Percentiles rank a stretch among this genome's conserved stretches.
Conservation (phyloP, 1,140 invertebrate genomes). For the Lithobius niger region DNA sequence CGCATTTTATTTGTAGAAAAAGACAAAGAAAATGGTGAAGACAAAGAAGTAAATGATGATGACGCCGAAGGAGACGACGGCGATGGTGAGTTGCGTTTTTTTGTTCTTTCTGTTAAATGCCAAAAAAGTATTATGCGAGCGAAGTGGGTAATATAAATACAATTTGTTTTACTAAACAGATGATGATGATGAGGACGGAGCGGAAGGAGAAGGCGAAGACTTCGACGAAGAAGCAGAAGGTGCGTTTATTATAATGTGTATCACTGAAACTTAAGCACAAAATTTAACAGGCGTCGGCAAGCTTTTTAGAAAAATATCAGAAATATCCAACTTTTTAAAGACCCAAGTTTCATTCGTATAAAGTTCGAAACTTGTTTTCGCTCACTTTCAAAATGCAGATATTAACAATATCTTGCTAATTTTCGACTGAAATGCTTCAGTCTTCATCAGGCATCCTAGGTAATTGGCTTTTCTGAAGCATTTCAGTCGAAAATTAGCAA, state of each 20-base stretch:
- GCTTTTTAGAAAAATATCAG: too few relatives aligned
- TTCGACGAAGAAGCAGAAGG: conserved; percentile 13
- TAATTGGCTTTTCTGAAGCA: too few relatives aligned
- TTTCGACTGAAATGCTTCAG: too few relatives aligned
- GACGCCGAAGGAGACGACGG: conserved; percentile 11
- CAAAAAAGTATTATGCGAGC: background rate
- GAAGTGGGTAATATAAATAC: background rate
- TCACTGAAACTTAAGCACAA: too few relatives aligned
- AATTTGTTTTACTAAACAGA: background rate
- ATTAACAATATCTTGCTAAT: too few relatives aligned
- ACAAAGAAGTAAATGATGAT: conserved; percentile 21
- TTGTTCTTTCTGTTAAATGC: background rate
- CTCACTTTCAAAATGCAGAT: too few relatives aligned
- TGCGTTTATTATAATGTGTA: background rate
- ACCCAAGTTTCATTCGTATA: too few relatives aligned
- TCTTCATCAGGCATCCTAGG: too few relatives aligned
- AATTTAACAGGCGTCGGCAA: too few relatives aligned
- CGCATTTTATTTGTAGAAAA: conserved; percentile 12
- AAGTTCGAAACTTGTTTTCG: too few relatives aligned
- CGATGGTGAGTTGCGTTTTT: background rate
- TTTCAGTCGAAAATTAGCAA: too few relatives aligned
- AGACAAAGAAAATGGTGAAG: conserved; percentile 22
- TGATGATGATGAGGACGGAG: conserved; percentile 23
- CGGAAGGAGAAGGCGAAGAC: conserved; percentile 20
- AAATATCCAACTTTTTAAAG: too few relatives aligned